Evolutionary conservation across 2,797 vertebrate species (phyloP), one percentile per base, ranked within the genome.

Genomic region (Alfaro cultratus): DNA sequence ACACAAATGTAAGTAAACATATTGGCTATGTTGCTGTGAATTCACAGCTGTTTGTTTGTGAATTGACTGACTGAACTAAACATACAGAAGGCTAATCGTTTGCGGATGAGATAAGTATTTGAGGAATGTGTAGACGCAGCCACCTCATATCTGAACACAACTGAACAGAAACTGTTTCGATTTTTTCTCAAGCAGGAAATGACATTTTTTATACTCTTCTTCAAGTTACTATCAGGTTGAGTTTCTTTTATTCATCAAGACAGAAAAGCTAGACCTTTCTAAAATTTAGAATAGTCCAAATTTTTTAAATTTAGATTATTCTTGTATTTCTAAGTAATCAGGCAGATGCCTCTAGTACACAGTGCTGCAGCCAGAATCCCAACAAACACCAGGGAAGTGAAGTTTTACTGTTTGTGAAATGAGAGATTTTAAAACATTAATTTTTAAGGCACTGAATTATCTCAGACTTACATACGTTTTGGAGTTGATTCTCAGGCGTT

Each of bases 21-120:
- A 26, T 49, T 34, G 64, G 31, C 26, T 26, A 62, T 81, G 71
- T 43, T 39, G 16, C 74, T 53, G 81, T 89, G 86, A 89, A 82
- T 90, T 70, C 75, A 41, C 72, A 60, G 60, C 80, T 87, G 83
- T 88, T 76, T 81, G 75, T 89, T 75, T 81, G 75, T 89, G 84
- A 92, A 85, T 84, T 53, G 79, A 70, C 45, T 43, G 74, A 83
- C 70, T 85, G 86, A 81, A 70, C 78, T 26, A 70, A 60, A 43
- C 41, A 60, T 74, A 89, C 90, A 93, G 76, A 80, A 80, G 82
- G 77, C 64, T 81, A 89, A 85, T 87, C 93, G 92, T 92, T 85
- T 76, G 55, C 46, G 39, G 71, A 80, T 26, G 31, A 62, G 34
- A n/a, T 81, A 34, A 51, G 51, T 62, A 81, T 70, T 43, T 83